Conservation (phyloP, 2,888 invertebrate species). For the Hofmannophila pseudospretella region DNA sequence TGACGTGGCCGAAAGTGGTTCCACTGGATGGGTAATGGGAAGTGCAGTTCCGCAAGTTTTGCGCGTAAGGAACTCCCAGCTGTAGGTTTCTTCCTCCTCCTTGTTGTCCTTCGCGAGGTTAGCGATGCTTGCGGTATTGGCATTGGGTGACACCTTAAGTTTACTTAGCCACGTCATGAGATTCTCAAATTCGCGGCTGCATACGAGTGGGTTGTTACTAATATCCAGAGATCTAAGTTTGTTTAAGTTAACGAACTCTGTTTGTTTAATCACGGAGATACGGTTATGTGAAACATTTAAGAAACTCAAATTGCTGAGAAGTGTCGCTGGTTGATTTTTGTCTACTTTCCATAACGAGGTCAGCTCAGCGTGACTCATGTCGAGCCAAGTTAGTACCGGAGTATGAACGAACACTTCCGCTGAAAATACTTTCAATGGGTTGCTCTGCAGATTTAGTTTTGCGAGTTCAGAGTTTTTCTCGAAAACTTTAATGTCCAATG, state of each 20-base stretch:
- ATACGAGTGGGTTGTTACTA: slow-evolving; percentile 81
- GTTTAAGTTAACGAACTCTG: slow-evolving; percentile 78
- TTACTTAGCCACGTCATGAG: slow-evolving; percentile 81
- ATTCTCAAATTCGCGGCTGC: slow-evolving; percentile 82
- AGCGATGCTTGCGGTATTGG: slow-evolving; percentile 51
- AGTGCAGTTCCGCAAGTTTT: slow-evolving; percentile 57
- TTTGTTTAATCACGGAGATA: slow-evolving; percentile 73
- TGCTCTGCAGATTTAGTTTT: slow-evolving; percentile 83
- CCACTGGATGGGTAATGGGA: slow-evolving; percentile 52
- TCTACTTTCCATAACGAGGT: slow-evolving; percentile 81
- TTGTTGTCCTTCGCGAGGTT: slow-evolving; percentile 40
- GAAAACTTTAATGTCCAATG: slow-evolving; percentile 80
- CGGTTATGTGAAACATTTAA: slow-evolving; percentile 80
- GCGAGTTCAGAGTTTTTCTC: slow-evolving; percentile 81
- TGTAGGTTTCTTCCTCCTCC: slow-evolving; percentile 35
- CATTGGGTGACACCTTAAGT: slow-evolving; percentile 76
- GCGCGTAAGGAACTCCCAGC: slow-evolving; percentile 68
- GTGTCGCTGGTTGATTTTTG: slow-evolving; percentile 54
- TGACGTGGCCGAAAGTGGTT: slow-evolving; percentile 47
- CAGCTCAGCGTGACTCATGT: slow-evolving; percentile 83
- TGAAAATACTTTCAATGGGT: slow-evolving; percentile 82
- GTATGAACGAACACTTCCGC: slow-evolving; percentile 82
- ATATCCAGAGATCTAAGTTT: slow-evolving; percentile 79
- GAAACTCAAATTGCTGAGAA: slow-evolving; percentile 75
- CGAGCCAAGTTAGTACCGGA: slow-evolving; percentile 80